Percentiles rank a stretch among this genome's conserved stretches.
phyloP scores from a whole-genome alignment of 2,888 invertebrate genomes.

The Leucophenga maculata region DNA sequence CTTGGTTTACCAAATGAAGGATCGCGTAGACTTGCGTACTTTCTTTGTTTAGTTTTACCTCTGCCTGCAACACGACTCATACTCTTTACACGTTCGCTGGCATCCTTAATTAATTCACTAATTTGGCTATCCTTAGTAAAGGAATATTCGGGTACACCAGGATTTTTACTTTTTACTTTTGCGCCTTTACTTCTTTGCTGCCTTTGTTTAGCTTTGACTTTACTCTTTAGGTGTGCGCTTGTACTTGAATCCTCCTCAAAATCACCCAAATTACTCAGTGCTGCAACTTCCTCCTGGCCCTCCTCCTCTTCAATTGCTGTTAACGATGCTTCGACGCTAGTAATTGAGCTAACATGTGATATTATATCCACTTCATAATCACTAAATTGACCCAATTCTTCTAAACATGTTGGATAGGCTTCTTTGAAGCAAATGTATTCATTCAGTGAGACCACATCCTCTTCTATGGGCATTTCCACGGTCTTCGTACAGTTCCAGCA shows the following conservation, averaged over 20 bases:
- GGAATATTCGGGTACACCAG: neutral
- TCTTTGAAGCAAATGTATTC: conserved; percentile 14
- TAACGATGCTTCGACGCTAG: neutral
- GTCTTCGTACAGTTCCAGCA: neutral
- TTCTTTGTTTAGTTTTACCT: neutral
- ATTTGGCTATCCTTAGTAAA: no score
- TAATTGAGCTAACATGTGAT: neutral
- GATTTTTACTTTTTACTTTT: neutral
- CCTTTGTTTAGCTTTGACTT: no score
- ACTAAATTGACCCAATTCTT: conserved; percentile 7
- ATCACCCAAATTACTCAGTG: conserved; percentile 46
- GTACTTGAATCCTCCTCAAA: conserved; percentile 31
- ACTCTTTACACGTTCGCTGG: no score
- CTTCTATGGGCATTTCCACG: neutral
- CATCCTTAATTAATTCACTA: no score
- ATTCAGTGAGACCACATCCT: conserved; percentile 1
- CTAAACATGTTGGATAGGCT: neutral
- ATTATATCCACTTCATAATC: conserved; percentile 9
- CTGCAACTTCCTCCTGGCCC: neutral
- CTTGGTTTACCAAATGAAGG: no score
- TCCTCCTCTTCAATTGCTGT: conserved; percentile 13
- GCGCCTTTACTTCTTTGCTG: no score
- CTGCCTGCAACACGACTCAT: neutral
- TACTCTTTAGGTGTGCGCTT: neutral
- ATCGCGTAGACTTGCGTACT: no score